Percentiles rank a stretch among this genome's conserved stretches.
These are phyloP conservation scores for Agrochola macilenta DNA, from an alignment of 2,888 invertebrate species.

Conservation along the genomic window DNA sequence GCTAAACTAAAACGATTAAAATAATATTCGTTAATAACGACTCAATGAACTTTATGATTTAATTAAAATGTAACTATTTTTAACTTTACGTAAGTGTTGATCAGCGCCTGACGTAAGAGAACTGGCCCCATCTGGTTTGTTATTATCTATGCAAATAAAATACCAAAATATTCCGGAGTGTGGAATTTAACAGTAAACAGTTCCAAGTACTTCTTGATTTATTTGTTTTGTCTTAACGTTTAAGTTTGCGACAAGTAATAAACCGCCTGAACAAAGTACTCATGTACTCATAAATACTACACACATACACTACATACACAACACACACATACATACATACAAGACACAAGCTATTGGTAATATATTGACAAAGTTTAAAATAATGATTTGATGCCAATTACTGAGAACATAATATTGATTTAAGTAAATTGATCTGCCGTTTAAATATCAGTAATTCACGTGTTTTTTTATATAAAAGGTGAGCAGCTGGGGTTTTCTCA, in stretches of 20 bases:
- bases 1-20: neutral
- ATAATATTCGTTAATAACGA: neutral
- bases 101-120: constrained; percentile 48
- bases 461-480: constrained; percentile 5
- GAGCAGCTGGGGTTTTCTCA: neutral
- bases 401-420: constrained; percentile 26
- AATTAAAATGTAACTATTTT: constrained; percentile 22
- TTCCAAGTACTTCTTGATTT: constrained; percentile 31
- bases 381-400: neutral
- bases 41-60: constrained; percentile 22
- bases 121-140: constrained; percentile 44
- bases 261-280: neutral
- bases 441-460: neutral
- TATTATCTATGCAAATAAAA: constrained; percentile 51
- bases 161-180: constrained; percentile 38
- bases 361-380: constrained; percentile 10
- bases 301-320: neutral
- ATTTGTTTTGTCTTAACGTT: constrained; percentile 29
- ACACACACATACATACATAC: neutral
- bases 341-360: neutral
- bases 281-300: constrained; percentile 6
- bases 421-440: constrained; percentile 12
- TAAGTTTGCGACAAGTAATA: constrained; percentile 4
- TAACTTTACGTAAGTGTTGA: constrained; percentile 12
- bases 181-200: constrained; percentile 60